Base-by-base conservation (phyloP, 1,140 invertebrate species). In the Drosophila elegans region DNA sequence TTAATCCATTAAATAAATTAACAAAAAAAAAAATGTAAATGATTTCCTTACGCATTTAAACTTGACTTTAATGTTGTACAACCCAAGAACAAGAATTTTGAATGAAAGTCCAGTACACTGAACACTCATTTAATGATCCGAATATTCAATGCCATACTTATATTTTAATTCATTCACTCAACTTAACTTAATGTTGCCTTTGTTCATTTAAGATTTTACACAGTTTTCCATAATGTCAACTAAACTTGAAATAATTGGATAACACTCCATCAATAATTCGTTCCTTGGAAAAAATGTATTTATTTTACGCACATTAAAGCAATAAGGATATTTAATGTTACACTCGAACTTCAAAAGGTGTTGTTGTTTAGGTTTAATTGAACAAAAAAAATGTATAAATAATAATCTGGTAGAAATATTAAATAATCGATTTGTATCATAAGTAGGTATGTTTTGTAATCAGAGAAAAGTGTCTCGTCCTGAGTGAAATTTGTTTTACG, bases 401-500 rank as follows among this genome's bases (percentile, higher is more conserved):
- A 21, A 21, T 21, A 21, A 21, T 21, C 0, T 21, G 16, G 16
- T 21, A 1, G 16, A 21, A 32, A 32, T 5, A 5, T n/a, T 27
- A 48, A 25, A 29, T 27, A n/a, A 27, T n/a, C 10, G 21, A 29
- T 29, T 45, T 16, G 16, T 21, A 21, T 48, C 10, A 11, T 38
- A 38, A 38, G 12, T n/a, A n/a, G 1, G 11, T 12, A 27, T n/a
- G 12, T 48, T 48, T 29, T 51, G 61, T 55, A 45, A 63, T 32
- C 44, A 41, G 10, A 7, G 29, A 51, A 36, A 51, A 59, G 29
- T 56, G 27, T 51, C 34, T 41, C 49, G 39, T 59, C 44, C 16
- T 25, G 3, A 59, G 46, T 49, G 32, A 49, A 48, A 46, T 55
- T 49, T 41, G 59, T 55, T 61, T 21, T 16, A 66, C n/a, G 53